These are phyloP conservation scores for Arizona elegans DNA, from an alignment of 2,113 vertebrate genomes.

Conservation along the genomic window DNA sequence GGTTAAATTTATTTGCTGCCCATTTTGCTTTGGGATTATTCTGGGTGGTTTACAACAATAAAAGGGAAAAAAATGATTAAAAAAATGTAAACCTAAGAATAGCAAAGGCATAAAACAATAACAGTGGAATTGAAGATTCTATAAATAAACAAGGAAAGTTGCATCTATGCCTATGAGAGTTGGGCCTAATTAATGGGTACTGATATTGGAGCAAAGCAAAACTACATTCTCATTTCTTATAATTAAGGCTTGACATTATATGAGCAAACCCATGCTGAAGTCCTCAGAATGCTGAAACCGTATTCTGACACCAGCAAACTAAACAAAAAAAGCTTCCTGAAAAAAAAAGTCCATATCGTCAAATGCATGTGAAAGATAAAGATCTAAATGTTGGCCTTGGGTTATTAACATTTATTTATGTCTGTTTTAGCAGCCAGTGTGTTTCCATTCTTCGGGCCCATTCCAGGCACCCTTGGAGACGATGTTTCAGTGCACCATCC, in stretches of 20 bases:
- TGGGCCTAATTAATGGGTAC: not conserved
- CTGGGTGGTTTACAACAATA: not conserved
- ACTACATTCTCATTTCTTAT: not conserved
- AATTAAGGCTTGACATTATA: not conserved
- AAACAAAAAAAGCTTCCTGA: not conserved
- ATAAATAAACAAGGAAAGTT: not conserved
- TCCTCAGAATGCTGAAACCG: not conserved
- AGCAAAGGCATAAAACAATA: not conserved
- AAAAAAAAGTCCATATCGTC: not conserved
- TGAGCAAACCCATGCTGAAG: not conserved
- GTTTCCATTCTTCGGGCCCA: constrained; percentile 9
- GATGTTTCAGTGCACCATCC: constrained; percentile 1
- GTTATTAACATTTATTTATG: constrained; percentile 29
- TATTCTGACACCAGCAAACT: not conserved
- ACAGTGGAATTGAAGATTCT: not conserved
- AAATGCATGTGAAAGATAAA: not conserved
- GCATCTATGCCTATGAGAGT: not conserved
- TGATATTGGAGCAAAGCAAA: not conserved
- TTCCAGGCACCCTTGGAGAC: constrained; percentile 4
- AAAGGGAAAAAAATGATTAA: not conserved
- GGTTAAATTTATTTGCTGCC: not conserved
- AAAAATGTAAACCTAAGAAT: not conserved
- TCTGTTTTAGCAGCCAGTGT: constrained; percentile 19
- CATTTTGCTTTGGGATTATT: not conserved
- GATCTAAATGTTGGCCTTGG: not conserved